These are phyloP conservation scores for Conus canariensis DNA, from an alignment of 2,888 invertebrate species.

Conservation along the genomic window DNA sequence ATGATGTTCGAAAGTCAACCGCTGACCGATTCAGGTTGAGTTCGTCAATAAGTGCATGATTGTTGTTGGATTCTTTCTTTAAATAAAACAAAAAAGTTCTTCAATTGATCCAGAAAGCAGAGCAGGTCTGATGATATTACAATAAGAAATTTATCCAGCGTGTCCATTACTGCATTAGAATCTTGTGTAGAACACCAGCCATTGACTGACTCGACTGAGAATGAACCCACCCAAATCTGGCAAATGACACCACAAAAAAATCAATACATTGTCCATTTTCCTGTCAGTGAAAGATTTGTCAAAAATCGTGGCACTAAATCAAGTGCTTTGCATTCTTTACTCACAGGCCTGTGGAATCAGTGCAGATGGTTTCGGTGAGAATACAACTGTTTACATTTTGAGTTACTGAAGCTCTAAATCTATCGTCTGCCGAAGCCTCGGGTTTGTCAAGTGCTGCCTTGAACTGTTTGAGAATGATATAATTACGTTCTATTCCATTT, in stretches of 20 bases:
- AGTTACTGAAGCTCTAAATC: not conserved
- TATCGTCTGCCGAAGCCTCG: conserved; percentile 13
- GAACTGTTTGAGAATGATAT: conserved; percentile 24
- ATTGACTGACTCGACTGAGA: not conserved
- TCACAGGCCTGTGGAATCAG: conserved; percentile 1
- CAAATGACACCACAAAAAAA: conserved; percentile 27
- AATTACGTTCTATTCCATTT: not conserved
- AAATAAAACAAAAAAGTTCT: too few relatives aligned
- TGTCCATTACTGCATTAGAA: not conserved
- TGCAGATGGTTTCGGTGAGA: not conserved
- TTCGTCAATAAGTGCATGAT: too few relatives aligned
- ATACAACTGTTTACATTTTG: conserved; percentile 26
- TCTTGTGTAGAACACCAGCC: too few relatives aligned
- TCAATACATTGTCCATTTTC: not conserved
- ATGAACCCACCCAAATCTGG: not conserved
- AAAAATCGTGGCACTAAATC: not conserved
- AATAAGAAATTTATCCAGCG: not conserved
- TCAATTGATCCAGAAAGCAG: too few relatives aligned
- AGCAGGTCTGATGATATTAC: too few relatives aligned
- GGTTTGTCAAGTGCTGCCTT: conserved; percentile 4
- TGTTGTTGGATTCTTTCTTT: too few relatives aligned
- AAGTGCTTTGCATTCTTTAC: not conserved
- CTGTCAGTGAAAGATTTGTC: not conserved
- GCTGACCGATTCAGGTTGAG: too few relatives aligned
- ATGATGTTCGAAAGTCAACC: too few relatives aligned